Base-by-base conservation (phyloP, 2,888 invertebrate genomes). In the Lasioglossum villosulum region DNA sequence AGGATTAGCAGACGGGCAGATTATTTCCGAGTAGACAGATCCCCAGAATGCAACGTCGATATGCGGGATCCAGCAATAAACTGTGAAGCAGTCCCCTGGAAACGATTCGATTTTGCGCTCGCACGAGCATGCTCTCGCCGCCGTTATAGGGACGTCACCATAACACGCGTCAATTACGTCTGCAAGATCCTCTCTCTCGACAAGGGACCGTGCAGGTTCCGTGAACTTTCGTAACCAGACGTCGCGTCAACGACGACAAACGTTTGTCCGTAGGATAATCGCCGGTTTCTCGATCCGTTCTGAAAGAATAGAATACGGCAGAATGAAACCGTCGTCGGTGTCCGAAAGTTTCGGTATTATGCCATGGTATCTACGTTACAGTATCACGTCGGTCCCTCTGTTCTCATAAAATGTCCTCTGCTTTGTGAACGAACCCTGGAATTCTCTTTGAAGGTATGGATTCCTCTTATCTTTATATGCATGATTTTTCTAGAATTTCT, bases 81-180 rank as follows among this genome's bases (percentile, higher is more conserved):
- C 88, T 85, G 83, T 42, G 78, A 68, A 39, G 56, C 75, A 80
- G 74, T 80, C 88, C 82, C 76, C 87, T 88, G 87, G 88, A 88
- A 87, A 75, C 83, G 83, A 88, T 87, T 83, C 86, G 86, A 88
- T 88, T 88, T 86, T 75, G 87, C 76, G 86, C 88, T 88, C 80
- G 79, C 56, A 72, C 82, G 87, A 88, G 88, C 88, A 48, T 86
- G 82, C 78, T 83, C 86, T 85, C 63, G 73, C 66, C 37, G 75
- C 75, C 39, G 75, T 73, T 81, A 83, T 80, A 85, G 85, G 81
- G 74, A 87, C 81, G 80, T 83, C 83, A 83, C 87, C 81, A 78
- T 87, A 82, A 82, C 83, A 83, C 77, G 81, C 86, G 85, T 87
- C 88, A 85, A 88, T 88, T 88, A 88, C 85, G 85, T 80, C 80